Base-by-base conservation (phyloP, 1,140 invertebrate genomes). In the Euwallacea fornicatus region DNA sequence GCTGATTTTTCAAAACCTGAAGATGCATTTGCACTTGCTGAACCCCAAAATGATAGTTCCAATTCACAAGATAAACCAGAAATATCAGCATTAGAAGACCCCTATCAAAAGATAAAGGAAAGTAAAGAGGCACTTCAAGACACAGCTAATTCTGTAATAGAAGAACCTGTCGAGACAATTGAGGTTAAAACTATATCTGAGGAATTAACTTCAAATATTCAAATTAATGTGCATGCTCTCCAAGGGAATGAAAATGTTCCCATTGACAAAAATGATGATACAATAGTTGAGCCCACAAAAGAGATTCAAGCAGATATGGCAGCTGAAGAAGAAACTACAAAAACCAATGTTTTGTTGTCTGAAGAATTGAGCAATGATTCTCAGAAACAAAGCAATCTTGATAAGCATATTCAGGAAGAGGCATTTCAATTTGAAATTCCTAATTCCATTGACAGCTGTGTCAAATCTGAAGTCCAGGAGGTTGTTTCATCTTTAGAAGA, bases 131-230 rank as follows among this genome's bases (percentile, higher is more conserved):
- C 46, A 50, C 46, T 6, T 50, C 9, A 50, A 13, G 46, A 13
- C 46, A 4, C 13, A 2, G 3, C 21, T 13, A 43, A 58, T n/a
- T 53, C 65, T 6, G 55, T 67, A 11, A 15, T 69, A 43, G 61
- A 70, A 63, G 41, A 63, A 55, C 50, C 68, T n/a, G 50, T 63
- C 7, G 54, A 70, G 6, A 59, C 59, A 42, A 9, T 10, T 41
- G 21, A 33, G 21, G 21, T 33, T 33, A 33, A 33, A 33, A 33
- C 21, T 33, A 4, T 33, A 33, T 4, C 21, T 33, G 21, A 1
- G 4, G 21, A 33, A 33, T 33, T 33, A 33, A 33, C 21, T 33
- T 33, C 21, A 33, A n/a, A 47, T 13, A 9, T 16, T 60, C 11
- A 15, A 66, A 21, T 13, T 43, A n/a, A 13, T n/a, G 15, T 41